Evolutionary conservation across 2,113 vertebrate genomes (phyloP).

Genomic region (Megaceryle maxima): DNA sequence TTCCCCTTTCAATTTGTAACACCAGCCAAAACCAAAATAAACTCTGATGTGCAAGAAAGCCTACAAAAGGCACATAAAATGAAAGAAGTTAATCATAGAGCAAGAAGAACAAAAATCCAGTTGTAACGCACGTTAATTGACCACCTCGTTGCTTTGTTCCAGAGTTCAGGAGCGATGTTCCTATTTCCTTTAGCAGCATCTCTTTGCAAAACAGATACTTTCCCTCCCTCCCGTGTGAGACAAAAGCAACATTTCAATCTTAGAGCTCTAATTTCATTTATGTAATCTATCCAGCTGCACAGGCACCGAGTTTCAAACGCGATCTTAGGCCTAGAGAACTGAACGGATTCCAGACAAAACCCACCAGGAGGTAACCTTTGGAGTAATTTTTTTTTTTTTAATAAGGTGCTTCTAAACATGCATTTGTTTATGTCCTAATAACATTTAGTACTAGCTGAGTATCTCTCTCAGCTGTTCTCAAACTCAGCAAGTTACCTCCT

Average conservation of each 20-base stretch:
- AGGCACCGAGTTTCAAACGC: not conserved
- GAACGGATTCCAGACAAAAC: too few relatives aligned
- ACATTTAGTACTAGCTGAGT: rapidly evolving
- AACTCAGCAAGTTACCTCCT: not conserved
- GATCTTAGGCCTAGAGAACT: not conserved
- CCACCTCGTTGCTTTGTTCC: not conserved
- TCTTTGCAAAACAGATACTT: not conserved
- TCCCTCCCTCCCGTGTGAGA: not conserved
- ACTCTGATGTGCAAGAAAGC: not conserved
- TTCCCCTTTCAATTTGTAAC: not conserved
- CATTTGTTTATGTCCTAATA: rapidly evolving
- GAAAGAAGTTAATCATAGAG: not conserved
- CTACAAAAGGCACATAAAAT: not conserved
- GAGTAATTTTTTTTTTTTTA: not conserved
- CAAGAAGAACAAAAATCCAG: not conserved
- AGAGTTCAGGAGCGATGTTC: not conserved
- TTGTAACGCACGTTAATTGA: not conserved
- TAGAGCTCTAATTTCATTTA: not conserved
- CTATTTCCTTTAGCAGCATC: not conserved
- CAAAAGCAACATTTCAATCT: not conserved
- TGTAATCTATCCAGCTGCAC: not conserved
- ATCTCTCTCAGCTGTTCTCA: rapidly evolving
- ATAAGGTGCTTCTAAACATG: rapidly evolving
- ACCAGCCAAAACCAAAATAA: not conserved
- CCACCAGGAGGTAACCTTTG: rapidly evolving